Conservation (phyloP, 1,140 invertebrate species). For the Portunus trituberculatus region DNA sequence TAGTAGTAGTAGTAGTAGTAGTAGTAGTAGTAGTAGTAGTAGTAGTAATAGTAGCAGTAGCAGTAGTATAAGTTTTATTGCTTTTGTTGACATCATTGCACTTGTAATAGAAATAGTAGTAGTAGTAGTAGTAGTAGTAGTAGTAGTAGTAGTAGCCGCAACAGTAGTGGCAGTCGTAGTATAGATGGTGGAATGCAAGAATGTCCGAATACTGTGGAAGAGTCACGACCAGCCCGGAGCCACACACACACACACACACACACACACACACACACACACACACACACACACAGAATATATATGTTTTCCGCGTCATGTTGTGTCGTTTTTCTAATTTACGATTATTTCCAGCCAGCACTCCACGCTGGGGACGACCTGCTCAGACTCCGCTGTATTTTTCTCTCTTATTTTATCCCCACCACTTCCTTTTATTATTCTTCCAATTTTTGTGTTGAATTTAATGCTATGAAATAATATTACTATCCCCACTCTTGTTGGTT, state of each 20-base stretch:
- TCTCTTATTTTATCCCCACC: too few relatives aligned
- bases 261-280: constrained; percentile 18
- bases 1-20: background rate
- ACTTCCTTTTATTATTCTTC: too few relatives aligned
- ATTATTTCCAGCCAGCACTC: too few relatives aligned
- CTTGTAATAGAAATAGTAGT: background rate
- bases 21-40: constrained; percentile 18
- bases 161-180: background rate
- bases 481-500: too few relatives aligned
- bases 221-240: background rate
- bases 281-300: background rate
- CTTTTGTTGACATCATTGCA: too few relatives aligned
- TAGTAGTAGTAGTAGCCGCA: background rate
- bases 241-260: constrained; percentile 17
- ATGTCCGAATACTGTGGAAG: constrained; percentile 9
- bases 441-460: too few relatives aligned
- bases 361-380: too few relatives aligned
- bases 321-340: too few relatives aligned
- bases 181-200: background rate
- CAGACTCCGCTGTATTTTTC: too few relatives aligned
- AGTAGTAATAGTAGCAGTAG: constrained; percentile 14
- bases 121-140: background rate
- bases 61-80: background rate
- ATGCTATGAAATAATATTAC: too few relatives aligned
- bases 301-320: background rate